phyloP scores from a whole-genome alignment of 2,888 invertebrate genomes.

The Melanchra persicariae region DNA sequence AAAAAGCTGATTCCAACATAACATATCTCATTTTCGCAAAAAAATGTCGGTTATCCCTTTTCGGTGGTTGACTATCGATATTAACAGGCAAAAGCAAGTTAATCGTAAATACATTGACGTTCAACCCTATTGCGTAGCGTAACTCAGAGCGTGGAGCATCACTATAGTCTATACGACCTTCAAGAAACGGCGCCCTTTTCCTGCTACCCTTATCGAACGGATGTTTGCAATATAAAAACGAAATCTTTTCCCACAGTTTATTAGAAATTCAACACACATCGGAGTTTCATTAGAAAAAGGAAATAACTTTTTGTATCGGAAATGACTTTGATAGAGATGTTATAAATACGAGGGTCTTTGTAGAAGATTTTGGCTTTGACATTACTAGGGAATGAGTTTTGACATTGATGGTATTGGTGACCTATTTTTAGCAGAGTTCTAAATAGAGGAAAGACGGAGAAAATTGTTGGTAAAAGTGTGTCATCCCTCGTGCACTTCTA shows the following conservation, averaged over 20 bases:
- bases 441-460: not conserved
- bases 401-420: too few species aligned
- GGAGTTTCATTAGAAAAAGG: not conserved
- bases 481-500: too few species aligned
- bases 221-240: slow-evolving; percentile 22
- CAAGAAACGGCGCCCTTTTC: not conserved
- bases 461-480: not conserved
- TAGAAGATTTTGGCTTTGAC: not conserved
- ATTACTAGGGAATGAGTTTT: not conserved
- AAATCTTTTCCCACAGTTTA: not conserved
- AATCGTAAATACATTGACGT: too few species aligned
- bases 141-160: not conserved
- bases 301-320: not conserved
- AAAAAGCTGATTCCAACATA: too few species aligned
- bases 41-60: too few species aligned
- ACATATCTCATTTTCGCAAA: too few species aligned
- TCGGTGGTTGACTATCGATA: too few species aligned
- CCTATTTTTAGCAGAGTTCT: not conserved
- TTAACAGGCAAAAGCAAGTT: too few species aligned
- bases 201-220: not conserved
- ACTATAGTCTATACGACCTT: not conserved
- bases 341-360: not conserved
- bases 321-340: not conserved
- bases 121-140: too few species aligned
- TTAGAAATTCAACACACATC: slow-evolving; percentile 24